These are phyloP conservation scores for Nesoenas mayeri DNA, from an alignment of 2,113 vertebrate genomes.

Conservation along the genomic window DNA sequence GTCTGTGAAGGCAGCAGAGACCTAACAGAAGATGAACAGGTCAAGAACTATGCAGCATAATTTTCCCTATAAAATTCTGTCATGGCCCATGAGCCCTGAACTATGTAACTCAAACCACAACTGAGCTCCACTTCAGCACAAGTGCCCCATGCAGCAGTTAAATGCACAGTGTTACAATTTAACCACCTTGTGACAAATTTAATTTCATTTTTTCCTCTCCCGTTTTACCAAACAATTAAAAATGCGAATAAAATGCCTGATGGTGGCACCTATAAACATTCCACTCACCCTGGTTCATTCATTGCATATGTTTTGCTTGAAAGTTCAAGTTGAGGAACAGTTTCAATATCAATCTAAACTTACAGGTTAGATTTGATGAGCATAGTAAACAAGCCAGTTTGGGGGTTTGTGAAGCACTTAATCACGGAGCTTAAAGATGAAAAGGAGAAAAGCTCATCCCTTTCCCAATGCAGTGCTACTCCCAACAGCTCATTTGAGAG, in stretches of 20 bases:
- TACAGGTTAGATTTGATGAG: neutral
- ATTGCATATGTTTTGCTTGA: neutral
- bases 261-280: neutral
- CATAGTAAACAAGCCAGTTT: neutral
- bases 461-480: neutral
- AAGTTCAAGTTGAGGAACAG: neutral
- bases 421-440: neutral
- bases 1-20: neutral
- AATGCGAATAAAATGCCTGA: neutral
- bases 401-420: neutral
- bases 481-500: neutral
- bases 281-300: neutral
- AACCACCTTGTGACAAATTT: neutral
- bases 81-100: neutral
- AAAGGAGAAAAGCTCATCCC: neutral
- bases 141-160: neutral
- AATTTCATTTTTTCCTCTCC: neutral
- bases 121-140: neutral
- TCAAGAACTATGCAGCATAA: neutral
- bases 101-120: neutral
- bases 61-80: neutral
- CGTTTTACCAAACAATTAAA: neutral
- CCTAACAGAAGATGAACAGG: neutral
- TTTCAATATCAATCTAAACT: neutral
- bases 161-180: neutral